These are phyloP conservation scores for Nomada lathburiana DNA, from an alignment of 2,888 invertebrate species.

Conservation along the genomic window DNA sequence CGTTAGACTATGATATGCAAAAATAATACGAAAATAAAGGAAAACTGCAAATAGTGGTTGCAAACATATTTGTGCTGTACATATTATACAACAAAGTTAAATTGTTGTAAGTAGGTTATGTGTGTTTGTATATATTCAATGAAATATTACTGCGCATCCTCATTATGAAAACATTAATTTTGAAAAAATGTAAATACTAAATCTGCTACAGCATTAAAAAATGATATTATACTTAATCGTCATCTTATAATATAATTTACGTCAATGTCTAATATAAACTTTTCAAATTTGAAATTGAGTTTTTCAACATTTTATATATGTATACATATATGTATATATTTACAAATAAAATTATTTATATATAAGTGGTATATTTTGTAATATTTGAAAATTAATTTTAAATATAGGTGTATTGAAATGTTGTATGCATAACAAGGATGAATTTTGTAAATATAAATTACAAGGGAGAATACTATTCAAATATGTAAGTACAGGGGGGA, in stretches of 20 bases:
- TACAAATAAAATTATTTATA: too few species aligned
- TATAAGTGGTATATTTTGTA: too few species aligned
- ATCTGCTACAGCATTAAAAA: too few species aligned
- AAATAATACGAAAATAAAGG: background rate
- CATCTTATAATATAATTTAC: background rate
- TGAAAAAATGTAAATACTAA: background rate
- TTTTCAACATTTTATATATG: background rate
- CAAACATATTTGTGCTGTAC: slow-evolving; percentile 2
- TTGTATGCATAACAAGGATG: background rate
- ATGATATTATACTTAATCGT: too few species aligned
- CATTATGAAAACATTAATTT: background rate
- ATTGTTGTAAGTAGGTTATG: background rate
- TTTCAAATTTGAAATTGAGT: background rate
- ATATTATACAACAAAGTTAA: slow-evolving; percentile 8
- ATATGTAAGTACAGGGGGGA: too few species aligned
- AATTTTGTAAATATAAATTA: background rate
- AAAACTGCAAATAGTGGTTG: background rate
- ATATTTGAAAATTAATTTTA: too few species aligned
- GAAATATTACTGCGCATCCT: background rate
- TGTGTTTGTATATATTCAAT: background rate
- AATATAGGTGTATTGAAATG: too few species aligned
- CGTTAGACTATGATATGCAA: background rate
- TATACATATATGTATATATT: too few species aligned
- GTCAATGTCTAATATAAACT: background rate
- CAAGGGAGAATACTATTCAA: too few species aligned